Percentiles rank a stretch among this genome's conserved stretches.
phyloP scores from a whole-genome alignment of 2,113 vertebrate genomes.

The Lagopus leucura region DNA sequence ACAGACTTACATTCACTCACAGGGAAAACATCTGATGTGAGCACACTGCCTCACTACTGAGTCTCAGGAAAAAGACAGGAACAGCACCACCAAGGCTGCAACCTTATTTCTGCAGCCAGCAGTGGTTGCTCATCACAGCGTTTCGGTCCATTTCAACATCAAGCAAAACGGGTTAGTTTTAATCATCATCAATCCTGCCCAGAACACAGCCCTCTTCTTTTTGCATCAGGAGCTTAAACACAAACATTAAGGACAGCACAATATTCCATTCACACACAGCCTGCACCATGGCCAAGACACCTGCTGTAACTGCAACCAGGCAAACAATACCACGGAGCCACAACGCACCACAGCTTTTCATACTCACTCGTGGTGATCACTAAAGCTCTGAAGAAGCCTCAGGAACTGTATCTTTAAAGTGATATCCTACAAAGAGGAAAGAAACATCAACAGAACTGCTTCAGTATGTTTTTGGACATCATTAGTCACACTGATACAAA shows the following conservation, averaged over 20 bases:
- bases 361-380: constrained; percentile 98
- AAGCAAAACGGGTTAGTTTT: neutral
- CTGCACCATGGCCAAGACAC: fast-evolving
- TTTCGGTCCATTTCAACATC: neutral
- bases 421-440: constrained; percentile 86
- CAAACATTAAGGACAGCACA: neutral
- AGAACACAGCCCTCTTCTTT: neutral
- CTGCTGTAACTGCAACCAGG: neutral
- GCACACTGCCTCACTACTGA: neutral
- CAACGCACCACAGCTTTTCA: neutral
- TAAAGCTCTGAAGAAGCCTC: constrained; percentile 97
- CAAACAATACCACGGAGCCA: neutral
- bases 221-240: neutral
- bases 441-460: neutral
- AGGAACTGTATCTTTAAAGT: constrained; percentile 98
- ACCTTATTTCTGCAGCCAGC: neutral
- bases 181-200: neutral
- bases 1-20: neutral
- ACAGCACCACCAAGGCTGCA: neutral
- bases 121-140: neutral
- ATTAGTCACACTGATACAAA: neutral
- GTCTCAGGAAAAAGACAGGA: neutral
- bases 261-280: neutral
- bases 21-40: neutral
- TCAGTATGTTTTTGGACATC: neutral